These are phyloP conservation scores for Melangyna quadrimaculata DNA, from an alignment of 2,888 invertebrate genomes.

Conservation along the genomic window DNA sequence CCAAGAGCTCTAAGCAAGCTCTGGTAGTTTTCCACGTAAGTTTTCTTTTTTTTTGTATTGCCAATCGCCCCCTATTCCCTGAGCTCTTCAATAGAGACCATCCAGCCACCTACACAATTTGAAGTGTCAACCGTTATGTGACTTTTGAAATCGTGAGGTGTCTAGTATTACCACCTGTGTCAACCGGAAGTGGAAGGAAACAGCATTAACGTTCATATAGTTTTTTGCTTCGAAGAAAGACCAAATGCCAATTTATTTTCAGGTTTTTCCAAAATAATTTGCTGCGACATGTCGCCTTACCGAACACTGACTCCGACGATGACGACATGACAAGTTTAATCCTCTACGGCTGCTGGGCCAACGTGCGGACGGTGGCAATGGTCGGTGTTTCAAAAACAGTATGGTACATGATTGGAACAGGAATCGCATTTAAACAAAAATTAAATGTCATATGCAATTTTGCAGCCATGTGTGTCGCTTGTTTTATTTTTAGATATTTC, in stretches of 20 bases:
- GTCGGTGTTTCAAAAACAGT: background rate
- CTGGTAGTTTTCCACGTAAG: constrained; percentile 35
- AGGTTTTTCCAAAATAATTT: constrained; percentile 46
- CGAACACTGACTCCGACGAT: background rate
- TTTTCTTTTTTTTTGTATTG: background rate
- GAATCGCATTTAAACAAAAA: constrained; percentile 31
- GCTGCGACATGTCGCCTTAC: constrained; percentile 17
- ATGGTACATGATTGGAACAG: constrained; percentile 16
- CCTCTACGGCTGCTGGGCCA: background rate
- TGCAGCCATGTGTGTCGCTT: background rate
- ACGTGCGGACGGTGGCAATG: no score
- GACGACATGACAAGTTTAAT: constrained; percentile 34
- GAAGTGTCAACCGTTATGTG: constrained; percentile 58
- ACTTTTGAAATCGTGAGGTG: constrained; percentile 35
- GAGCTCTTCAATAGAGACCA: background rate
- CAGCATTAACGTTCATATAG: constrained; percentile 46
- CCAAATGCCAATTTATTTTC: constrained; percentile 59
- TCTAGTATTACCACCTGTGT: constrained; percentile 22
- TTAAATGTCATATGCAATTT: constrained; percentile 31
- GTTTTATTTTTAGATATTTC: constrained; percentile 31
- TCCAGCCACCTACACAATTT: background rate
- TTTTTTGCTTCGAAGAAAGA: constrained; percentile 35
- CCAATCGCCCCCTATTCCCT: background rate
- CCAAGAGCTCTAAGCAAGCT: constrained; percentile 39
- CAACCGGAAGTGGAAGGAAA: constrained; percentile 38